Evolutionary conservation across 2,797 vertebrate species (phyloP).

Genomic region (Glyptemys insculpta): DNA sequence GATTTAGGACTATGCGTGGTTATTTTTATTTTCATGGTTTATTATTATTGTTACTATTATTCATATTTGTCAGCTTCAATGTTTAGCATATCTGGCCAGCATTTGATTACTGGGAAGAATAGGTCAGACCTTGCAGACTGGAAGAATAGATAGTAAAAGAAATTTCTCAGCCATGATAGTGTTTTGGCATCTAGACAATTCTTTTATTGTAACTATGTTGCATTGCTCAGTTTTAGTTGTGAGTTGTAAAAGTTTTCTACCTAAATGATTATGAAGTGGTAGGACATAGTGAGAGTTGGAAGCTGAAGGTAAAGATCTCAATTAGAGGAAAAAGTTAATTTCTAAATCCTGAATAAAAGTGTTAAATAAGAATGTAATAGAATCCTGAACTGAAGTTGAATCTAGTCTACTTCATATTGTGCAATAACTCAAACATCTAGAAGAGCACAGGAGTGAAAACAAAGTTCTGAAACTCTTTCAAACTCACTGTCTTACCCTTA

Average conservation of each 20-base stretch:
- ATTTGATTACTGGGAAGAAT: neutral
- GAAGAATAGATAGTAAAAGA: neutral
- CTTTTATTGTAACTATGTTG: neutral
- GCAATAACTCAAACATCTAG: neutral
- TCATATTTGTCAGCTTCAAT: neutral
- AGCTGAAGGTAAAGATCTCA: neutral
- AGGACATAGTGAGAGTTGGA: neutral
- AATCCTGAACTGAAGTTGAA: conserved; percentile 1
- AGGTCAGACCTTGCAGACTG: neutral
- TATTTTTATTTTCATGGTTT: neutral
- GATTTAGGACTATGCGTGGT: neutral
- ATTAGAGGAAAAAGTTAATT: neutral
- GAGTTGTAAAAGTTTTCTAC: neutral
- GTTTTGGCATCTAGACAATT: neutral
- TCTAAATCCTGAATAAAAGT: neutral
- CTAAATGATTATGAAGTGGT: neutral
- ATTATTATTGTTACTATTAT: neutral
- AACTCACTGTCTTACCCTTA: conserved; percentile 4
- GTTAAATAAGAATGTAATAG: conserved; percentile 2
- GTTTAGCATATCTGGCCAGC: neutral
- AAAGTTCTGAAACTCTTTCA: conserved; percentile 6
- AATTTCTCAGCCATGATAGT: neutral
- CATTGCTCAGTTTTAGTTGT: conserved; percentile 5
- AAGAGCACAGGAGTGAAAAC: neutral
- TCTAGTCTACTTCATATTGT: neutral